Base-by-base conservation (phyloP, 53 echinoderm and acorn worm species). In the Apostichopus leukothele region DNA sequence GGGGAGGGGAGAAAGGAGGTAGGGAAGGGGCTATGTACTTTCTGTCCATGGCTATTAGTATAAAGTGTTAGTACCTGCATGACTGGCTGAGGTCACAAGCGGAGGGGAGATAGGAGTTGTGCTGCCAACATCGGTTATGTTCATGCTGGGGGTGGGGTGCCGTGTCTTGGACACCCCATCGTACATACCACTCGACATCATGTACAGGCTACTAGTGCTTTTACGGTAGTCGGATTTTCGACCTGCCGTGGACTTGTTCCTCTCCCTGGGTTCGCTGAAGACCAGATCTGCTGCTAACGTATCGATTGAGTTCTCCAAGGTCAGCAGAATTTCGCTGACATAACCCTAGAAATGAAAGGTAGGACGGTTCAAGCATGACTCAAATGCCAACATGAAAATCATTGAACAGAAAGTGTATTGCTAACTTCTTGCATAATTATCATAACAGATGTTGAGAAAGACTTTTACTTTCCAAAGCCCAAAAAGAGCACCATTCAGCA, bases 291-390 rank as follows among this genome's bases (percentile, higher is more conserved):
- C 78, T 20, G 96, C 94, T 27, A 96, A 87, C 63, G 90, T 84
- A 75, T 99, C 99, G 81, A 99, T 95, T 51, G 94, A 86, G 54
- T 94, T 88, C 59, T 99, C 98, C 23, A 99, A 89, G 81, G 99
- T 99, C 52, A 96, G 94, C 9, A 99, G 88, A 25, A 98, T 99
- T 90, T 99, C 99, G 5, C 94, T 99, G 12, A 94, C 99, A 89
- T 99, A 99, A 57, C 99, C 99, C 96, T 99, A 74, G 52, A 73
- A 88, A 53, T 12, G 54, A 76, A 23, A 76, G 27, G 19, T 0
- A 84, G 6, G 39, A 39, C 2, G 2, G 39, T 39, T 39, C 39
- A 39, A 39, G 39, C 3, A 39, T 39, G 39, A 39, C 2, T 39
- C 3, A 39, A 39, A 39, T 39, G 39, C 39, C 39, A 39, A 39